Percentiles rank a stretch among this genome's conserved stretches.
Evolutionary conservation across 2,888 invertebrate genomes (phyloP).

Genomic region (Bhutanitis thaidina): DNA sequence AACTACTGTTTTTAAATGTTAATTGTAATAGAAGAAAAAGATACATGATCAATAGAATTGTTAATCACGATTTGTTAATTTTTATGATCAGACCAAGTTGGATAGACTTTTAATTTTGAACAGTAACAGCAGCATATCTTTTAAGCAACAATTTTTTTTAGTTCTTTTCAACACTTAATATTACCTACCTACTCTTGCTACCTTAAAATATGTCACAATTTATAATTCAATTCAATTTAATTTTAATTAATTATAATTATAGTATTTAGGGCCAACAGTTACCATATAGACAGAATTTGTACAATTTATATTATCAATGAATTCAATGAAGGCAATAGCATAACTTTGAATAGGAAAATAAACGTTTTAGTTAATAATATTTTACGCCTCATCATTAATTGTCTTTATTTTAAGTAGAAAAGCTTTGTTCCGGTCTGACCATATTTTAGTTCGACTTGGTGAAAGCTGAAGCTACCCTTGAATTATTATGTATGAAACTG

Average conservation of each 20-base stretch:
- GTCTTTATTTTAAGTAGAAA: constrained; percentile 52
- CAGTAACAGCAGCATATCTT: no score
- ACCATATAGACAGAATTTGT: constrained; percentile 61
- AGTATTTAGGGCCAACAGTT: constrained; percentile 60
- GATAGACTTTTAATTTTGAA: no score
- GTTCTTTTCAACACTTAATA: no score
- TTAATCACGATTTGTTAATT: no score
- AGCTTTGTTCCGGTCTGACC: constrained; percentile 28
- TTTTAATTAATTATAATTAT: constrained; percentile 36
- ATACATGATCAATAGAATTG: no score
- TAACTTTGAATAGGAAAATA: constrained; percentile 13
- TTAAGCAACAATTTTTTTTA: no score
- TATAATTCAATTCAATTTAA: constrained; percentile 34
- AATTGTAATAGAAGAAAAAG: no score
- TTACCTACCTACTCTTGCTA: no score
- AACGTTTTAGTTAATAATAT: constrained; percentile 27
- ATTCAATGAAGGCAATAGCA: constrained; percentile 33
- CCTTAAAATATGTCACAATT: constrained; percentile 32
- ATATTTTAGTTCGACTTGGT: not conserved
- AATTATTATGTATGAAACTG: not conserved
- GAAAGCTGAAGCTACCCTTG: not conserved
- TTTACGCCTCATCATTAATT: constrained; percentile 40
- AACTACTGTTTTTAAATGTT: no score
- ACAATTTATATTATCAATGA: constrained; percentile 45
- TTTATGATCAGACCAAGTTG: no score